Evolutionary conservation across 2,888 invertebrate genomes (phyloP), one percentile per base, ranked within the genome.

Genomic region (Tolmerus cingulatus): DNA sequence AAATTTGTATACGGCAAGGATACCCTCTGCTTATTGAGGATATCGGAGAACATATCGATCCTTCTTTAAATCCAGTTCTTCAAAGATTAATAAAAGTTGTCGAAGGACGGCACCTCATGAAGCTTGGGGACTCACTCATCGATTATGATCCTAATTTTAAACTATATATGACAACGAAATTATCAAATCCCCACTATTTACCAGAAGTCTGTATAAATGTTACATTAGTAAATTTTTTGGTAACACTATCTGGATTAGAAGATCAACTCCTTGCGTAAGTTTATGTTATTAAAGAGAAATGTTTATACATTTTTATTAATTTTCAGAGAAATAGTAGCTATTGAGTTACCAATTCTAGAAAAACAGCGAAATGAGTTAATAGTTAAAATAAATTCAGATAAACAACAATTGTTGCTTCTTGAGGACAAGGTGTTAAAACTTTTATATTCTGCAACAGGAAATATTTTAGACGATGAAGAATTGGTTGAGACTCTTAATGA

Each of bases 131-230:
- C 92, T 95, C 95, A 86, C 95, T 97, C 89, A 96, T 98, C n/a
- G 98, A 98, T 90, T 98, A 97, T 92, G 97, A 97, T 91, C 91
- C 93, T 0, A 95, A 97, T 90, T 98, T 98, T 92, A 95, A 95
- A 77, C 94, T 98, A 78, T 98, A 98, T 91, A 95, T 98, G 91
- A 98, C 98, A 0, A 97, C 98, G 0, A 98, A 98, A 92, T 93
- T 98, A 87, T 95, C 97, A 0, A 98, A 98, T 93, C 98, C 98
- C 0, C 98, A 98, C 93, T 98, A 98, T 92, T 93, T 98, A 88
- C 98, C 98, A 0, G 98, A 98, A 92, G 95, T 98, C 88, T 97
- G 98, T 91, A 97, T 97, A 88, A 97, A 97, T 93, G 98, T 98
- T 1, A 97, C 97, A 0, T 94, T 98, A 14, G 96, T 98, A 8